Evolutionary conservation across 2,797 vertebrate species (phyloP), one percentile per base, ranked within the genome.

Genomic region (Acanthis flammea): DNA sequence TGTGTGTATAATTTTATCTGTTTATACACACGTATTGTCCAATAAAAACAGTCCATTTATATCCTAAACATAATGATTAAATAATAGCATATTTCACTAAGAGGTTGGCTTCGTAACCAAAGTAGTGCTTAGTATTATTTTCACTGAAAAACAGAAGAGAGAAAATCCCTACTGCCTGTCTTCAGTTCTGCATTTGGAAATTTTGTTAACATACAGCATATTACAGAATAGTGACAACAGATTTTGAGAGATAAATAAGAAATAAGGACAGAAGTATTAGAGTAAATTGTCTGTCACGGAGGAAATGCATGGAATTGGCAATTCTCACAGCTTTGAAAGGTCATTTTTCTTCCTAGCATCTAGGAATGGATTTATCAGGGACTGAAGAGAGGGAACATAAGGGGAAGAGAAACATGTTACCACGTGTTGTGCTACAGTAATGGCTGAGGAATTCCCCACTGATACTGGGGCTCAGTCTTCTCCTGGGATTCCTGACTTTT

Each of bases 1-100:
- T 76, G 42, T 28, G 54, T 65, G 82, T 86, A 58, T 91, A 88
- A 80, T 88, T 94, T 91, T 57, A 73, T 71, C 67, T 91, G 85
- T 95, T 94, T 91, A 90, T 80, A 92, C 31, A 57, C 73, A 88
- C 16, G 68, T 55, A 71, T 54, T 95, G 85, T 90, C 93, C 90
- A 92, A 72, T 88, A 86, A 96, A 96, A 95, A 68, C 68, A 92
- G 58, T 78, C 58, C 58, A 75, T 83, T 91, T 92, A 89, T 89
- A 91, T 71, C 90, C 83, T 78, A 92, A 94, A 80, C 53, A 71
- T 60, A 76, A 93, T 42, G 1, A 91, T 92, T 94, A 95, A 95
- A 90, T 94, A 94, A 92, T 78, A 90, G 82, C 51, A 21, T 51
- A 88, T 91, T 95, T 81, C 79, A 91, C 87, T 78, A 88, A 92